Evolutionary conservation across 2,113 vertebrate genomes (phyloP), one percentile per base, ranked within the genome.

Genomic region (Nibea coibor): DNA sequence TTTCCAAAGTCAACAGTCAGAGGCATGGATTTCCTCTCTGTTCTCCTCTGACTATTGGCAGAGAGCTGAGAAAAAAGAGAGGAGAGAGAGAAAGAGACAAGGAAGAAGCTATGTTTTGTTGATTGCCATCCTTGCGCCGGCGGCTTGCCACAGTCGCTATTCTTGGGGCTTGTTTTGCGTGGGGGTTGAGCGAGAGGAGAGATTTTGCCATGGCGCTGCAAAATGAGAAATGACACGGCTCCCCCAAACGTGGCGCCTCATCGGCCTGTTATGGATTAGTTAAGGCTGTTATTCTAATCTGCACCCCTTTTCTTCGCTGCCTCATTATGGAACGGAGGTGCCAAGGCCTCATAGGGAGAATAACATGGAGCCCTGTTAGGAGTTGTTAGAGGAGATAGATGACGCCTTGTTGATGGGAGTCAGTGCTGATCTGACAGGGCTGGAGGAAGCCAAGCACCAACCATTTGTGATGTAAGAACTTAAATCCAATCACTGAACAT

Each of bases 281-380:
- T 89, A 72, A 78, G 89, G 89, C 87, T 93, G 87, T 93, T 94
- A 93, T 88, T 91, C 85, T 92, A 88, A 93, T 90, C 90, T 92
- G 87, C 72, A 16, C 75, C 86, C 82, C 87, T 88, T 91, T 91
- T 92, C 91, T 88, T 90, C 61, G 80, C 82, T 28, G 77, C 65
- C 88, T 94, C 91, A 91, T 94, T 91, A 90, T 75, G 72, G 74
- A 82, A 53, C 19, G 17, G 82, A 88, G 88, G 90, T 92, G 89
- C 91, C 93, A 91, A 85, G 83, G 87, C 86, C 88, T 90, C 83
- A 72, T 71, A 65, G 87, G 78, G 82, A 87, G 84, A 80, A 71
- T 12, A 73, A 75, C 75, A 59, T 9, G 45, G 72, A 76, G 77
- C 71, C 72, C 73, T 64, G 83, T 76, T 77, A 57, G 42, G 70